Conservation (phyloP, 2,797 vertebrate genomes). For the Alcedo atthis region DNA sequence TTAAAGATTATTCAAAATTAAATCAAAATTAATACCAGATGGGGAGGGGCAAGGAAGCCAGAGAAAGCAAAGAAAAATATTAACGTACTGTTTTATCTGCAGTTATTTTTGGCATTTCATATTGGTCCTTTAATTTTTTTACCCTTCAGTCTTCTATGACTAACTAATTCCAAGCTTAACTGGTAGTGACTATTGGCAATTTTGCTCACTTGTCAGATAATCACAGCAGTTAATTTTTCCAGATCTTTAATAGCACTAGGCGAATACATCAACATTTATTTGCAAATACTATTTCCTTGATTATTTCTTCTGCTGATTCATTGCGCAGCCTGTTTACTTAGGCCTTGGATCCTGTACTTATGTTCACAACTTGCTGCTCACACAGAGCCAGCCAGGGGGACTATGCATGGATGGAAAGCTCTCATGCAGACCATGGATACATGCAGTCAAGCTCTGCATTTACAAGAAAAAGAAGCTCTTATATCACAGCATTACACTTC, state of each 20-base stretch:
- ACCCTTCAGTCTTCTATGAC: constrained; percentile 49
- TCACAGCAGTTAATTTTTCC: constrained; percentile 49
- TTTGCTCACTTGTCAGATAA: constrained; percentile 26
- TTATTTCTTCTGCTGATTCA: constrained; percentile 39
- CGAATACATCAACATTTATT: constrained; percentile 22
- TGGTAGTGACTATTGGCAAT: constrained; percentile 50
- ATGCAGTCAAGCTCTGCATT: neutral
- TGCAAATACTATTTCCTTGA: constrained; percentile 17
- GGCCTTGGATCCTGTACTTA: neutral
- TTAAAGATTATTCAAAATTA: constrained; percentile 58
- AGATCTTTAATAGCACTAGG: neutral
- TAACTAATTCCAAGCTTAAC: constrained; percentile 55
- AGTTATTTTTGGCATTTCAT: constrained; percentile 65
- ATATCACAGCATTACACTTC: neutral
- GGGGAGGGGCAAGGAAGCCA: constrained; percentile 49
- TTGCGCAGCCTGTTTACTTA: neutral
- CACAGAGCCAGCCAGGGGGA: neutral
- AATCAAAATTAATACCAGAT: constrained; percentile 66
- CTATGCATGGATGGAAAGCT: neutral
- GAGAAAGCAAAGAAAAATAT: neutral
- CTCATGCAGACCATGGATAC: neutral
- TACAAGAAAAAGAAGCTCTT: neutral
- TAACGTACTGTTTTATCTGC: constrained; percentile 47
- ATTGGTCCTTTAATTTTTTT: constrained; percentile 34
- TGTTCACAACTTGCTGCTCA: neutral